Evolutionary conservation across 2,797 vertebrate genomes (phyloP).

Genomic region (Acridotheres tristis): DNA sequence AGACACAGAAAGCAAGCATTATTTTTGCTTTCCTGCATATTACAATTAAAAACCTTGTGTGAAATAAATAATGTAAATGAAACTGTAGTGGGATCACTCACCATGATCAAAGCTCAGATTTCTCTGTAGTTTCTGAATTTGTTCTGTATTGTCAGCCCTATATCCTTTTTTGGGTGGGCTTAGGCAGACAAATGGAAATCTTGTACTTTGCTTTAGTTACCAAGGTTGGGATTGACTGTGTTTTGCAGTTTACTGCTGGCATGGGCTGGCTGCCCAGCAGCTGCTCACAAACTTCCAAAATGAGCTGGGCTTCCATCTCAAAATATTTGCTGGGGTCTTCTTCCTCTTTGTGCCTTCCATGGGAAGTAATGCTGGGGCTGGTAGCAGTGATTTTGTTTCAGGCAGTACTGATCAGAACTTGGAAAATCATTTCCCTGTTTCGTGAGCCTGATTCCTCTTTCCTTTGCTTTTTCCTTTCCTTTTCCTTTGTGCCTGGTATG

Average conservation of each 20-base stretch:
- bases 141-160: not conserved
- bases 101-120: not conserved
- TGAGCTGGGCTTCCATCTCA: not conserved
- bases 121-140: not conserved
- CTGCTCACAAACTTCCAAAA: not conserved
- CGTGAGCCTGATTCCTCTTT: not conserved
- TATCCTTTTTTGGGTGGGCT: not conserved
- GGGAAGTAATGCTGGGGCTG: not conserved
- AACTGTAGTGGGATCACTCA: not conserved
- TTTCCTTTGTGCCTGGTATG: not conserved
- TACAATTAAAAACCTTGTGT: not conserved
- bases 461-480: not conserved
- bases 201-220: not conserved
- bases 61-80: not conserved
- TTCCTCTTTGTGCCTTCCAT: fast-evolving
- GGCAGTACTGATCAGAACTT: not conserved
- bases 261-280: not conserved
- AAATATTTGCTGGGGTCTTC: not conserved
- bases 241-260: not conserved
- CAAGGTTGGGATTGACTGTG: not conserved
- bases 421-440: not conserved
- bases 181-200: not conserved
- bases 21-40: not conserved
- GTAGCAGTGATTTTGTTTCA: not conserved
- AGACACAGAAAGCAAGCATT: not conserved